Conservation (phyloP, 2,797 vertebrate genomes). For the Anguilla megastoma region DNA sequence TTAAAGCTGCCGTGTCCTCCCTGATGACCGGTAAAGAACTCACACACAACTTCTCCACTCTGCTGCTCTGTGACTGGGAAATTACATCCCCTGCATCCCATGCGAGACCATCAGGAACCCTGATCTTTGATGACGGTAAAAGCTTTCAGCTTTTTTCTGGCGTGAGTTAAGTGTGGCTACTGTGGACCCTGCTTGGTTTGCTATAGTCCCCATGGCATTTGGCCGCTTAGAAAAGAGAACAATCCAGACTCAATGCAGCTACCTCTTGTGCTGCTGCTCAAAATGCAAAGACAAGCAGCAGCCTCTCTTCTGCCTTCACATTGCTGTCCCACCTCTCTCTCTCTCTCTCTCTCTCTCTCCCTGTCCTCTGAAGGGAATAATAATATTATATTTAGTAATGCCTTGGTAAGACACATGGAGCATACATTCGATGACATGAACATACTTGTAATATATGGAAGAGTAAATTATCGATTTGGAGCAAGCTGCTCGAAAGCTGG, state of each 20-base stretch:
- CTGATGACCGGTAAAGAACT: neutral
- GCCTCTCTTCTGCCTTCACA: neutral
- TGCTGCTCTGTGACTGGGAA: neutral
- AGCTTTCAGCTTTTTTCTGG: neutral
- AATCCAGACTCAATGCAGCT: neutral
- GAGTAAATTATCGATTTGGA: neutral
- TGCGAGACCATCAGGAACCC: neutral
- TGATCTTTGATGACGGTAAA: neutral
- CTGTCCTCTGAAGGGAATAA: neutral
- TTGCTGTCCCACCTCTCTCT: neutral
- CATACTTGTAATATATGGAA: neutral
- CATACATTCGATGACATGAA: neutral
- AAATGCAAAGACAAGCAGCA: neutral
- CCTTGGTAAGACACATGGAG: neutral
- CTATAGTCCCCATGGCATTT: neutral
- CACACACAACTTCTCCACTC: neutral
- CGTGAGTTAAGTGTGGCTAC: neutral
- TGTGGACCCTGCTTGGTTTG: neutral
- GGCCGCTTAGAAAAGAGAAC: neutral
- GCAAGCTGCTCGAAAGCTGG: neutral
- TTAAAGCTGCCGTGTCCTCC: neutral
- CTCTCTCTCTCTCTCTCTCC: neutral
- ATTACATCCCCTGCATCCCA: neutral
- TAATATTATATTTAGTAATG: neutral
- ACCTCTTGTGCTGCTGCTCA: neutral